Base-by-base conservation (phyloP, 2,888 invertebrate genomes). In the Drosophila anceps region DNA sequence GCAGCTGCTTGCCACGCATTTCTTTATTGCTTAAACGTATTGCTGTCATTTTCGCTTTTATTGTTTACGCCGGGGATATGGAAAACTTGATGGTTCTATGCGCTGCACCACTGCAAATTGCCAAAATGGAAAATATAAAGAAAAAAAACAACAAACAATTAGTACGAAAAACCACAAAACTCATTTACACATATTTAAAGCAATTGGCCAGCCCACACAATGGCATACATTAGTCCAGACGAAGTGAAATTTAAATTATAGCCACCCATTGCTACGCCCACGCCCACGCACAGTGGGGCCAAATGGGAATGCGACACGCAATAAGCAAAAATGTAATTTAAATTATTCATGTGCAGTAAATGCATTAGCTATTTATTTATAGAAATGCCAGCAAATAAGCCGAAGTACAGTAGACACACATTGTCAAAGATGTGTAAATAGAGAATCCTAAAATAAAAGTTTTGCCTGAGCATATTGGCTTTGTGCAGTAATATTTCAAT, bases 11-110 rank as follows among this genome's bases (percentile, higher is more conserved):
- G 76, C 50, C 67, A 72, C 81, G 74, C 73, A 69, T 80, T 77
- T 85, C 66, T 75, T 84, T 87, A 88, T 90, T 90, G 88, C 87
- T 84, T 87, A 76, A 77, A 78, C 63, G 68, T 86, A 88, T 87
- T 86, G 90, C 89, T 90, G 89, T 86, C 90, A 87, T 87, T 87
- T 87, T 88, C 63, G 74, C 76, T 79, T 50, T 81, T 82, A 66
- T 84, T 79, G 69, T 73, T 81, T 57, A 54, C 79, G 66, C 60
- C 64, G 63, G 63, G 60, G 81, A 86, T 72, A 81, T 84, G 73
- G 53, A 77, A 72, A 78, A 57, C 67, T 50, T 54, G 51, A 59
- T 59, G 65, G 41, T 48, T 66, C 59, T 62, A 63, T 65, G 69
- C 51, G 71, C 63, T 69, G 79, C 68, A 63, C 76, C 70, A 71